Evolutionary conservation across 2,797 vertebrate species (phyloP), one percentile per base, ranked within the genome.

Genomic region (Esox masquinongy): DNA sequence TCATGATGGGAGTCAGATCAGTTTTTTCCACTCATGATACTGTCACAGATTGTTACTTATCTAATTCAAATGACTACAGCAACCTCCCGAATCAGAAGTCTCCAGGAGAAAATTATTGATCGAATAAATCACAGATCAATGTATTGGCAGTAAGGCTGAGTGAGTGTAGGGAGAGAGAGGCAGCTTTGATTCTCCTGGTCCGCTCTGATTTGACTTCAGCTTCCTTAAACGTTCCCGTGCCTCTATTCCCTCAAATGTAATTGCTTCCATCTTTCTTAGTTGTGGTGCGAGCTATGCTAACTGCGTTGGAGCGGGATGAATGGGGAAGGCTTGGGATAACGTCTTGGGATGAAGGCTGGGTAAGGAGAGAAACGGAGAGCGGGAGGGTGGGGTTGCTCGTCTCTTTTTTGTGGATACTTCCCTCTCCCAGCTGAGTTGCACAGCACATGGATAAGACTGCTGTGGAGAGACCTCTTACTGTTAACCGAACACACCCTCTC

Each of bases 251-350:
- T 50, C 22, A 50, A 61, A 76, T 85, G 26, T 93, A 94, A 94
- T 93, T 93, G 87, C 89, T 93, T 92, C 92, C 93, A 93, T 92
- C 85, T 88, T 83, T 85, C 85, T 86, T 68, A 83, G 90, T 85
- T 86, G 88, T 86, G 88, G 88, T 82, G 76, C 81, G 31, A 74
- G 83, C 87, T 75, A 64, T 43, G 79, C 83, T 82, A 86, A 88
- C 87, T 87, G 87, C 82, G 88, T 85, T 79, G 85, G 85, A 61
- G 79, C 75, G 86, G 76, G 77, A 85, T 77, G 86, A 83, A 82
- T 78, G 83, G 84, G 73, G 53, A 68, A 51, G 75, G 49, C 26
- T 26, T 56, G 12, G 75, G 71, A 19, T 43, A 66, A 56, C 22
- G 19, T 49, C 15, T 56, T 0, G 16, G 69, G 64, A 64, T 68